phyloP scores from a whole-genome alignment of 2,888 invertebrate genomes.

The Melinaea marsaeus region DNA sequence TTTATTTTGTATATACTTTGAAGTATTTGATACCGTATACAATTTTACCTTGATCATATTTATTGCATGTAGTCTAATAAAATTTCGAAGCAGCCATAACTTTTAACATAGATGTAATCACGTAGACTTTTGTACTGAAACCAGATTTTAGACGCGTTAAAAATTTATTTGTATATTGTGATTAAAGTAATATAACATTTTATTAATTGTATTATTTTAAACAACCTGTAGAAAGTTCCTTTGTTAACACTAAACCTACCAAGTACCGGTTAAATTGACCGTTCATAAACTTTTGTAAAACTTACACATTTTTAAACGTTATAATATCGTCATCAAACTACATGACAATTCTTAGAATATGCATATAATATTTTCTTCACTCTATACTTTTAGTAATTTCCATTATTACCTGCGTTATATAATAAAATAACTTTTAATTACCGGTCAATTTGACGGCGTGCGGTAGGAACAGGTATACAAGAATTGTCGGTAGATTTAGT shows the following conservation, averaged over 20 bases:
- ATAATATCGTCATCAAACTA: too few relatives aligned
- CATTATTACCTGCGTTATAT: too few relatives aligned
- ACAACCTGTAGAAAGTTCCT: slow-evolving; percentile 42
- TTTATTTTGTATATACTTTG: slow-evolving; percentile 70
- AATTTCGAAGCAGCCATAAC: slow-evolving; percentile 24
- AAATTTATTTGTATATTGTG: slow-evolving; percentile 50
- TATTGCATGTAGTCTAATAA: slow-evolving; percentile 54
- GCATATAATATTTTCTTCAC: too few relatives aligned
- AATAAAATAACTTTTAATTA: too few relatives aligned
- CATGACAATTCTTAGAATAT: too few relatives aligned
- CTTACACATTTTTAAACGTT: too few relatives aligned
- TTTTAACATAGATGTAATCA: slow-evolving; percentile 33
- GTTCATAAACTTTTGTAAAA: too few relatives aligned
- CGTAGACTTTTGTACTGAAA: slow-evolving; percentile 56
- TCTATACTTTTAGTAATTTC: too few relatives aligned
- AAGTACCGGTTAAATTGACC: too few relatives aligned
- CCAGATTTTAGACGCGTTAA: slow-evolving; percentile 40
- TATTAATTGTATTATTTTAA: slow-evolving; percentile 36
- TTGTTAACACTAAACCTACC: slow-evolving; percentile 40
- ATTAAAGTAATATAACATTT: slow-evolving; percentile 55
- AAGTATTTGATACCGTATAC: slow-evolving; percentile 75
- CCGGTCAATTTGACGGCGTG: too few relatives aligned
- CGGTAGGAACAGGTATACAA: too few relatives aligned
- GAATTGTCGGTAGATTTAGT: too few relatives aligned
- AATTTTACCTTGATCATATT: slow-evolving; percentile 66